Base-by-base conservation (phyloP, 2,113 vertebrate species). In the Ciconia stormi region DNA sequence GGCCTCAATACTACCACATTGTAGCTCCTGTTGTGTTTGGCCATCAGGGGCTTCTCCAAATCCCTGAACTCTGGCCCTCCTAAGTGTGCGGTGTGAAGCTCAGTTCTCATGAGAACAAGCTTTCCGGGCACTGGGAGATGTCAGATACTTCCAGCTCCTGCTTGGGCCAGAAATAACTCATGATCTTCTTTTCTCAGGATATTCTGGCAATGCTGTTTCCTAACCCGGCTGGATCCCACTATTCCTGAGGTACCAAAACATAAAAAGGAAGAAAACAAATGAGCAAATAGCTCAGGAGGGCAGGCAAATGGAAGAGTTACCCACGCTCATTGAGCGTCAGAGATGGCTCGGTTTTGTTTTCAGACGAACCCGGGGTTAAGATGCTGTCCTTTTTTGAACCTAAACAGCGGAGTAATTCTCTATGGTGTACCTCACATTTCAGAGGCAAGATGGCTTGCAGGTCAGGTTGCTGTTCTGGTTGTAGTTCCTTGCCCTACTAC, bases 41-140 rank as follows among this genome's bases (percentile, higher is more conserved):
- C 79, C 50, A 7, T 8, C 2, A 10, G 52, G 21, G 44, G 7
- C 53, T 85, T 89, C 65, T 84, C 22, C 53, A 76, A 32, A 76
- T 76, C 73, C 47, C 65, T 29, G 42, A 70, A 40, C 9, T 49
- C 61, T 22, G 11, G 6, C 29, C 17, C 12, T 44, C 40, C 55
- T 70, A 16, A 74, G 13, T 2, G 1, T 44, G 30, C 0, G 0
- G 1, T 62, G 63, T 30, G 52, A 77, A 82, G 38, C 38, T 36
- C 59, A 6, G 14, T 84, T 90, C 88, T 61, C 69, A 84, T 61
- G 61, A 67, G 72, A 95, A 90, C 20, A 86, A 70, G 9, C 12
- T 85, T 93, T 91, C 63, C 5, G 7, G 50, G 38, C 63, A 63
- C 58, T 92, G 10, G 2, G 55, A 87, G 56, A 86, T 71, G 52